Evolutionary conservation across 2,888 invertebrate species (phyloP).

Genomic region (Dendrolimus houi): DNA sequence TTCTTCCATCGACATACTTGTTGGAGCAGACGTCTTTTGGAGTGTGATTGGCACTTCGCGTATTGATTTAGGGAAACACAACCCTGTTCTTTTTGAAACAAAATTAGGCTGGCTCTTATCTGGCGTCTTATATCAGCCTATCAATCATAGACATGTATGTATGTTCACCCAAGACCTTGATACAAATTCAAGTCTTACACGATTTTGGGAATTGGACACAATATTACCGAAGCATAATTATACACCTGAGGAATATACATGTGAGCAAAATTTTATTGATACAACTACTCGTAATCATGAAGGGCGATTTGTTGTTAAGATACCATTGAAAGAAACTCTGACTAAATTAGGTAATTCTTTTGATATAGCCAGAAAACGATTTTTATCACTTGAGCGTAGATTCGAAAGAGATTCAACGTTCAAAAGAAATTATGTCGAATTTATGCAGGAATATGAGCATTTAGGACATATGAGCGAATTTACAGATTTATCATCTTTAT

Average conservation of each 20-base stretch:
- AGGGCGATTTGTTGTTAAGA: slow-evolving; percentile 11
- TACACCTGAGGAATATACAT: not conserved
- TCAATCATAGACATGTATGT: slow-evolving; percentile 1
- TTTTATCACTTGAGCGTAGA: slow-evolving; percentile 6
- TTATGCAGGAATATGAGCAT: slow-evolving; percentile 1
- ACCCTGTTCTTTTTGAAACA: no score
- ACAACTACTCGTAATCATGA: slow-evolving; percentile 7
- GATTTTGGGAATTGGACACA: slow-evolving; percentile 4
- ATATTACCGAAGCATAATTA: not conserved
- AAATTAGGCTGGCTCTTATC: no score
- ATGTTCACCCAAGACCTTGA: slow-evolving; percentile 1
- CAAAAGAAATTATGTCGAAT: slow-evolving; percentile 8
- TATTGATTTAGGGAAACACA: no score
- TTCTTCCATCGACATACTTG: no score
- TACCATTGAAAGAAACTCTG: slow-evolving; percentile 12
- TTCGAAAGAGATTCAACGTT: slow-evolving; percentile 4
- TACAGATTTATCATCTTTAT: no score
- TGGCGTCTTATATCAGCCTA: no score
- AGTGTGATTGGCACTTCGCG: no score
- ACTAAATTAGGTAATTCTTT: slow-evolving; percentile 9
- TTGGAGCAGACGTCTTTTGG: no score
- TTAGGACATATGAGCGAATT: no score
- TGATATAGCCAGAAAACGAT: slow-evolving; percentile 3
- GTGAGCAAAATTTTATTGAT: slow-evolving; percentile 8
- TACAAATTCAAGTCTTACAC: no score